Base-by-base conservation (phyloP, 2,797 vertebrate genomes). In the Vultur gryphus region DNA sequence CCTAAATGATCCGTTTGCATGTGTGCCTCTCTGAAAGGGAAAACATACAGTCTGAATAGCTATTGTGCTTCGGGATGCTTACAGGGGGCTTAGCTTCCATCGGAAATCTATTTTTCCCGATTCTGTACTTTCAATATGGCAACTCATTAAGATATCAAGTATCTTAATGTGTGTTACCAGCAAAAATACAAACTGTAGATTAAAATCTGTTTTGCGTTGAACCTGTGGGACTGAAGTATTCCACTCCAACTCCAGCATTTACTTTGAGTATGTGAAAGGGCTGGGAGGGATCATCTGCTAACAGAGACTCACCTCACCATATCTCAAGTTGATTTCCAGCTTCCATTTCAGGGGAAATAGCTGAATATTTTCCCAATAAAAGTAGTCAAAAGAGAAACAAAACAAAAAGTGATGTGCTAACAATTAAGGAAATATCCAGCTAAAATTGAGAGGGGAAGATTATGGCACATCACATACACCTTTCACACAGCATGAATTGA, bases 131-230 rank as follows among this genome's bases (percentile, higher is more conserved):
- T 59, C 84, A 85, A 49, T 92, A 85, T 83, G 61, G 75, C 82
- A 96, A 89, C 82, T 91, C 54, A 66, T 96, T 96, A 94, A 89
- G 86, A 64, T 93, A 96, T 92, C 84, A 89, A 89, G 16, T 94
- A 80, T 93, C 92, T 78, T 93, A 92, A 89, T 83, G 48, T 65
- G 41, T 73, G 69, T 96, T 93, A 96, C 87, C 71, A 85, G 78
- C 59, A 92, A 94, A 97, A 96, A 70, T 49, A 87, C 44, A 52
- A 96, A 59, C 62, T 82, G 13, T 65, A 83, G 92, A 87, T 94
- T 96, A 93, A 89, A 87, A 93, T 96, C 86, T 92, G 84, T 25
- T 93, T 93, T 85, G 84, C 4, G 4, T 85, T 94, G 86, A 91
- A 95, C 81, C 87, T 90, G 70, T 55, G 70, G 76, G 80, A 69